Conservation (phyloP, 2,888 invertebrate species). For the Acrocyrtus sp. region DNA sequence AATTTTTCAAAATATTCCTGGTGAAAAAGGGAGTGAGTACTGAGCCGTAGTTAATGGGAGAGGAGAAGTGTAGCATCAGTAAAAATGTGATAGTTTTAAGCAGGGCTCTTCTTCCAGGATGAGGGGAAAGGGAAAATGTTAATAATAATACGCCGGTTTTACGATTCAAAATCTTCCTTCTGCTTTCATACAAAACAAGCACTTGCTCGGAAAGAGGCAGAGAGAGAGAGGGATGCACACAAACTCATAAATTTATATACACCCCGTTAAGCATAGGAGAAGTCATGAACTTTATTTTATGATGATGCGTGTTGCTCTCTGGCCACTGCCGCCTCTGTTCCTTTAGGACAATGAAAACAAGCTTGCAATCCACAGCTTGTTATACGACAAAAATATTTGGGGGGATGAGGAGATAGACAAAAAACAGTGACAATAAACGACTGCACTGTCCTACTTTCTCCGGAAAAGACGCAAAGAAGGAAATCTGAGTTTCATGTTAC, state of each 20-base stretch:
- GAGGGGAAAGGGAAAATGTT: constrained; percentile 20
- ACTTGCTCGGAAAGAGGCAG: too few relatives aligned
- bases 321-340: neutral
- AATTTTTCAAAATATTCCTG: too few relatives aligned
- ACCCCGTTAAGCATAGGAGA: constrained; percentile 25
- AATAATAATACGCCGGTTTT: constrained; percentile 35
- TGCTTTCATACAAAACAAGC: too few relatives aligned
- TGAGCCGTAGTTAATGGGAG: too few relatives aligned
- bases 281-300: constrained; percentile 41
- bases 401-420: constrained; percentile 7
- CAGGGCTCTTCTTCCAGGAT: too few relatives aligned
- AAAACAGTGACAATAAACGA: constrained; percentile 41
- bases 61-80: too few relatives aligned
- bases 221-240: neutral
- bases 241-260: constrained; percentile 10
- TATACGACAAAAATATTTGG: constrained; percentile 16
- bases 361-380: constrained; percentile 6
- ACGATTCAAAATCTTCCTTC: too few relatives aligned
- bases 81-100: too few relatives aligned
- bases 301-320: constrained; percentile 36
- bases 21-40: too few relatives aligned
- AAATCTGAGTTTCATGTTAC: constrained; percentile 36
- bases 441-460: constrained; percentile 52
- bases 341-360: too few relatives aligned
- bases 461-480: constrained; percentile 38